Evolutionary conservation across 2,113 vertebrate species (phyloP).

Genomic region (Varanus komodoensis): DNA sequence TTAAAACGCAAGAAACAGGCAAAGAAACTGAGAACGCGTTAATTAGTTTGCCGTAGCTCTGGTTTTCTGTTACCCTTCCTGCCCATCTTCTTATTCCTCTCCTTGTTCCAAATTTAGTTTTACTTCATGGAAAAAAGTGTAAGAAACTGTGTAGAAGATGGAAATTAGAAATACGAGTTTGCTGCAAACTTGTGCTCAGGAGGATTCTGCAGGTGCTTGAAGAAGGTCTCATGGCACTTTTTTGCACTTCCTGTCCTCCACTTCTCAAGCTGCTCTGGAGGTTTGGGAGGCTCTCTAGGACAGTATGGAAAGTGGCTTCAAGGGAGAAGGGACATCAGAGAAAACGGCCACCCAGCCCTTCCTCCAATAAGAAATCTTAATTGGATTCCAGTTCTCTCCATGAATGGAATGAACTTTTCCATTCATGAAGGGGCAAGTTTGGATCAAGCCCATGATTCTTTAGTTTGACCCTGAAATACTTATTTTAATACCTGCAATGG

Average conservation of each 20-base stretch:
- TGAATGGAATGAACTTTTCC: not conserved
- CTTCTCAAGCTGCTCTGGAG: not conserved
- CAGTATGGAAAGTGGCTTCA: not conserved
- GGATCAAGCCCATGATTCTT: constrained; percentile 50
- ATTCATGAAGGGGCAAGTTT: not conserved
- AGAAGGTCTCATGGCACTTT: not conserved
- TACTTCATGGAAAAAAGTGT: constrained; percentile 68
- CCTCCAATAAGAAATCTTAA: not conserved
- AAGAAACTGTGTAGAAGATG: constrained; percentile 67
- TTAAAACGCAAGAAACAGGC: constrained; percentile 77
- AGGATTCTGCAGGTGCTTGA: not conserved
- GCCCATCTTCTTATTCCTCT: constrained; percentile 44
- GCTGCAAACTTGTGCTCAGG: not conserved
- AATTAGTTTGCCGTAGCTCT: constrained; percentile 59
- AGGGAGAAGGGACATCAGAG: not conserved
- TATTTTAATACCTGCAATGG: constrained; percentile 74
- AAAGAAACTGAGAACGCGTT: constrained; percentile 85
- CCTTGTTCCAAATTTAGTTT: constrained; percentile 62
- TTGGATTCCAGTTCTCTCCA: not conserved
- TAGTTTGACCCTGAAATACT: constrained; percentile 73
- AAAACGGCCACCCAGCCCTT: not conserved
- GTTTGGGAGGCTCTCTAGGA: not conserved
- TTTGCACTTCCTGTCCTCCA: not conserved
- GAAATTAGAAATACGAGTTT: constrained; percentile 58
- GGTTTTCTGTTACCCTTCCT: constrained; percentile 49